These are phyloP conservation scores for Drosophila pseudoobscura DNA, from an alignment of 1,140 invertebrate genomes.

Conservation along the genomic window DNA sequence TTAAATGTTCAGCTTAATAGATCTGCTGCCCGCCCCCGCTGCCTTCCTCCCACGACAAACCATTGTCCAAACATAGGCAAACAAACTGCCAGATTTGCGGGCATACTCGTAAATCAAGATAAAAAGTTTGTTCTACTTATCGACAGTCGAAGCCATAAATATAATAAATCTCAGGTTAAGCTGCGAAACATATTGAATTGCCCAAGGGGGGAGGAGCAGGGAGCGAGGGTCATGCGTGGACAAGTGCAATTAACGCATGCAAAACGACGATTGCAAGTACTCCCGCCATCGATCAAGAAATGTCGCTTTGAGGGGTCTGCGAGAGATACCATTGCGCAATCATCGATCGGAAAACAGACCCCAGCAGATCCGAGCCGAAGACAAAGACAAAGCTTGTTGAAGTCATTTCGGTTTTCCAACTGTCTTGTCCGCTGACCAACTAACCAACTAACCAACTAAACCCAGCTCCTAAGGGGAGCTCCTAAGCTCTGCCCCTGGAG, in stretches of 20 bases:
- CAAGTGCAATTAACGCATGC: slow-evolving; percentile 74
- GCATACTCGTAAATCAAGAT: slow-evolving; percentile 69
- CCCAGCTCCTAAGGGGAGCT: slow-evolving; percentile 6
- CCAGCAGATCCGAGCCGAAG: slow-evolving; percentile 8
- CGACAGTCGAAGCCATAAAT: slow-evolving; percentile 35
- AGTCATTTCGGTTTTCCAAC: slow-evolving; percentile 48
- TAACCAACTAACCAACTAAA: slow-evolving; percentile 68
- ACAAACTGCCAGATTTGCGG: slow-evolving; percentile 45
- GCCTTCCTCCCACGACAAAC: slow-evolving; percentile 25
- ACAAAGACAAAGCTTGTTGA: slow-evolving; percentile 70
- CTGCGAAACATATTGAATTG: not conserved
- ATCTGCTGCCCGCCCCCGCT: slow-evolving; percentile 17
- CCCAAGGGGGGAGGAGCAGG: not conserved
- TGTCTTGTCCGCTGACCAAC: slow-evolving; percentile 69
- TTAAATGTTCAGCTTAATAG: slow-evolving; percentile 49
- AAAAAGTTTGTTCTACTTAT: slow-evolving; percentile 69
- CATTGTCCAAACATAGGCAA: slow-evolving; percentile 77
- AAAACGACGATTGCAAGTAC: slow-evolving; percentile 15
- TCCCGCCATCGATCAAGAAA: slow-evolving; percentile 27
- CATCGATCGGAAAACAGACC: slow-evolving; percentile 29
- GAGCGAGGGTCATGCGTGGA: slow-evolving; percentile 51
- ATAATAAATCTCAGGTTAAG: slow-evolving; percentile 45
- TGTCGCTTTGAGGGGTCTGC: slow-evolving; percentile 29
- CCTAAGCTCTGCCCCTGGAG: not conserved
- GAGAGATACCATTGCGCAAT: slow-evolving; percentile 60